Percentiles rank a stretch among this genome's conserved stretches.
Evolutionary conservation across 2,888 invertebrate genomes (phyloP).

Genomic region (Neria commutata): DNA sequence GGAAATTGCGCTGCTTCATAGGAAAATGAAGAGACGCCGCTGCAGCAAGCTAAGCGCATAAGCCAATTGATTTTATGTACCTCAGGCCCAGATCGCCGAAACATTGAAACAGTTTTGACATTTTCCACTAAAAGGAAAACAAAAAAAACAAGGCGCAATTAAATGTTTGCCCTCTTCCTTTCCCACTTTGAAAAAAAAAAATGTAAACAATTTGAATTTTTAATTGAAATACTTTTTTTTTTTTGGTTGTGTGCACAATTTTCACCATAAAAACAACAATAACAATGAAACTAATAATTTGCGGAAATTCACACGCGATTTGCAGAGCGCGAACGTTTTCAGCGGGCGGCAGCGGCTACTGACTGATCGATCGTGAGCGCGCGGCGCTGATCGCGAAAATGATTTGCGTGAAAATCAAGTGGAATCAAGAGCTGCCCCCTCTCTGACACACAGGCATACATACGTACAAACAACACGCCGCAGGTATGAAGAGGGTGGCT

Average conservation of each 20-base stretch:
- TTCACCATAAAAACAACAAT: background rate
- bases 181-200: background rate
- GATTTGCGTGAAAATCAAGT: conserved; percentile 2
- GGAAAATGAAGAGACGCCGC: no score
- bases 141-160: no score
- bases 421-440: no score
- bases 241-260: background rate
- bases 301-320: background rate
- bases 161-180: no score
- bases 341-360: background rate
- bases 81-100: conserved; percentile 13
- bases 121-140: no score
- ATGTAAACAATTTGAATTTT: background rate
- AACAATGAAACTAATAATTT: background rate
- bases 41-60: no score
- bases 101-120: conserved; percentile 14
- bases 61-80: conserved; percentile 8
- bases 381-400: background rate
- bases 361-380: background rate
- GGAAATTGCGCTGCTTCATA: no score
- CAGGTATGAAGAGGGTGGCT: no score
- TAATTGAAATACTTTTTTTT: background rate
- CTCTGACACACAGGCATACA: no score
- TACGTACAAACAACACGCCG: no score
- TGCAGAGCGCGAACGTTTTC: background rate